Conservation (phyloP, 2,797 vertebrate species). For the Pristis pectinata region DNA sequence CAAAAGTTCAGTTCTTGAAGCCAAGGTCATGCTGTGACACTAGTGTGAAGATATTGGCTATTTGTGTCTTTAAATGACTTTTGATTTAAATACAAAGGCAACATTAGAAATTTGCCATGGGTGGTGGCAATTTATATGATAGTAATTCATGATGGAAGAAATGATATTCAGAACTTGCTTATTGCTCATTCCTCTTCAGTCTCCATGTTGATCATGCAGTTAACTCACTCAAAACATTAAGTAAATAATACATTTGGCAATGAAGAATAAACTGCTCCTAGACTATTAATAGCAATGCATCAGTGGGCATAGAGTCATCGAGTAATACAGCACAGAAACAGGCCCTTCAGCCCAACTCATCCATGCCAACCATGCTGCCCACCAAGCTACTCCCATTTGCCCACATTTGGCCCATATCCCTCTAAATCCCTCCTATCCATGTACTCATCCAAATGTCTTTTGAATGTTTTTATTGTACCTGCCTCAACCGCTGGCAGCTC, state of each 20-base stretch:
- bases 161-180: not conserved
- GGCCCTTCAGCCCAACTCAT: no score
- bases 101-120: not conserved
- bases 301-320: no score
- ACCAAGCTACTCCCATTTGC: no score
- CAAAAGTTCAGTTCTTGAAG: not conserved
- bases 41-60: not conserved
- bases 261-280: not conserved
- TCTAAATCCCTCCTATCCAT: no score
- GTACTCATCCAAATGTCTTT: no score
- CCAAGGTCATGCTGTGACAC: not conserved
- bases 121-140: not conserved
- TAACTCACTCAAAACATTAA: not conserved
- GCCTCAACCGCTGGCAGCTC: no score
- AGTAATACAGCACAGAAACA: no score
- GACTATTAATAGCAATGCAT: no score
- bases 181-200: not conserved
- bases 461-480: no score
- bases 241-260: not conserved
- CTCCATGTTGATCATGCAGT: not conserved
- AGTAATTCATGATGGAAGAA: not conserved
- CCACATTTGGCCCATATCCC: no score
- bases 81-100: not conserved
- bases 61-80: not conserved
- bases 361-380: no score